These are phyloP conservation scores for Drosophila grimshawi DNA, from an alignment of 1,140 invertebrate species.

Conservation along the genomic window DNA sequence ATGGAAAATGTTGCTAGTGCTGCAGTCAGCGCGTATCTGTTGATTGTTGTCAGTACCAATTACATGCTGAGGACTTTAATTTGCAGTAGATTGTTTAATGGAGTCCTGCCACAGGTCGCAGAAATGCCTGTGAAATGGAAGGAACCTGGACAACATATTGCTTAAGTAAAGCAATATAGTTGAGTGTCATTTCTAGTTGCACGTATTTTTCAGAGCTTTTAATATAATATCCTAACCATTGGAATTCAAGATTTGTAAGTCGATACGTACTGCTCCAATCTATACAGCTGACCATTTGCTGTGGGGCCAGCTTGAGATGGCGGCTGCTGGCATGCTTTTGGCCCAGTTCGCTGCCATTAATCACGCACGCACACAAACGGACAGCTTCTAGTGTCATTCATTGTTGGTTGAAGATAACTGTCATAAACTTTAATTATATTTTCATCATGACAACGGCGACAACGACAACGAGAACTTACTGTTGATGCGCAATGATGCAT, in stretches of 20 bases:
- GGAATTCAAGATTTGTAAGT: slow-evolving; percentile 14
- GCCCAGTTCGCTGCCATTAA: slow-evolving; percentile 57
- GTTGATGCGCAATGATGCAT: slow-evolving; percentile 41
- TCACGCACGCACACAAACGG: slow-evolving; percentile 41
- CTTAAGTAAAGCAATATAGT: not conserved
- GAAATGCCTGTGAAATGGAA: no score
- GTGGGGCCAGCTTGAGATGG: slow-evolving; percentile 7
- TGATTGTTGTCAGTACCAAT: slow-evolving; percentile 61
- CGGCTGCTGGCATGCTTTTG: slow-evolving; percentile 28
- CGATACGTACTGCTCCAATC: slow-evolving; percentile 27
- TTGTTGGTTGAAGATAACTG: slow-evolving; percentile 74
- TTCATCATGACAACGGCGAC: slow-evolving; percentile 62
- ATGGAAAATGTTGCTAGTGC: slow-evolving; percentile 50
- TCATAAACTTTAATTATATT: slow-evolving; percentile 84
- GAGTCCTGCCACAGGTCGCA: slow-evolving; percentile 4
- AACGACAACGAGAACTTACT: slow-evolving; percentile 16
- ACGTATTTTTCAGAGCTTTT: not conserved
- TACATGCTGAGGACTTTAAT: slow-evolving; percentile 57
- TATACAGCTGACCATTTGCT: slow-evolving; percentile 35
- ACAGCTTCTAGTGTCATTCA: slow-evolving; percentile 55
- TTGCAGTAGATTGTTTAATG: slow-evolving; percentile 63
- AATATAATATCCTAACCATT: not conserved
- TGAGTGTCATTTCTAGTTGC: not conserved
- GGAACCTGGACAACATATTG: no score
- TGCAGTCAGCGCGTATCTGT: slow-evolving; percentile 17